phyloP scores from a whole-genome alignment of 1,140 invertebrate species.

The Drosophila kurseongensis region DNA sequence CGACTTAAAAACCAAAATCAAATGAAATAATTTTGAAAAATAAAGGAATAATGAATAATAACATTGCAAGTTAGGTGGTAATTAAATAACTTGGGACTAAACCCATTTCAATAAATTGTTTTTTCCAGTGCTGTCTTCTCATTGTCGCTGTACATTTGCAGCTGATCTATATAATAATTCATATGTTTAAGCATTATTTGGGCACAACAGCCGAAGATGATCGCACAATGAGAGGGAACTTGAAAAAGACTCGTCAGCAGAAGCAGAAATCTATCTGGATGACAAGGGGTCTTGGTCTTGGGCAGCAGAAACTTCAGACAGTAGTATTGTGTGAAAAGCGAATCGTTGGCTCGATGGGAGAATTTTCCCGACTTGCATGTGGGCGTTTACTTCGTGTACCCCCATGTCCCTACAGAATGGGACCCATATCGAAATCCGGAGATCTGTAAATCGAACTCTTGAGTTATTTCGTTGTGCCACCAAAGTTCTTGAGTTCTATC shows the following conservation, averaged over 20 bases:
- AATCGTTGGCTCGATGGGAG: slow-evolving; percentile 11
- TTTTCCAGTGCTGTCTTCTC: slow-evolving; percentile 26
- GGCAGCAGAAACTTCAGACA: slow-evolving; percentile 6
- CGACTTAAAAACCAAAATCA: no score
- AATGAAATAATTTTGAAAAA: no score
- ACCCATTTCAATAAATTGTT: not conserved
- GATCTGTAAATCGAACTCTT: slow-evolving; percentile 48
- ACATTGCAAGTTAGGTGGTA: no score
- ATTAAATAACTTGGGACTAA: no score
- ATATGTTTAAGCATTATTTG: slow-evolving; percentile 70
- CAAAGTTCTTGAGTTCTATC: slow-evolving; percentile 29
- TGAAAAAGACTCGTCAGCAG: slow-evolving; percentile 71
- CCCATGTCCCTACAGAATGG: no score
- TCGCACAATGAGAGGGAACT: slow-evolving; percentile 54
- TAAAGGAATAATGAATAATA: no score
- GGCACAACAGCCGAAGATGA: slow-evolving; percentile 33
- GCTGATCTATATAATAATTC: slow-evolving; percentile 80
- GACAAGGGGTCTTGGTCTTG: slow-evolving; percentile 8
- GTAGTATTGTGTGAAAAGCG: slow-evolving; percentile 5
- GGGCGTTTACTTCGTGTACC: slow-evolving; percentile 1
- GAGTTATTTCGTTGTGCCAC: slow-evolving; percentile 23
- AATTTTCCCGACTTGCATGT: slow-evolving; percentile 18
- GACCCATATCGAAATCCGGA: slow-evolving; percentile 9
- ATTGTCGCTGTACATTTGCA: slow-evolving; percentile 45
- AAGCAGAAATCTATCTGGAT: slow-evolving; percentile 16